Percentiles rank a stretch among this genome's conserved stretches.
These are phyloP conservation scores for Zonitis immaculata DNA, from an alignment of 2,888 invertebrate species.

Conservation along the genomic window DNA sequence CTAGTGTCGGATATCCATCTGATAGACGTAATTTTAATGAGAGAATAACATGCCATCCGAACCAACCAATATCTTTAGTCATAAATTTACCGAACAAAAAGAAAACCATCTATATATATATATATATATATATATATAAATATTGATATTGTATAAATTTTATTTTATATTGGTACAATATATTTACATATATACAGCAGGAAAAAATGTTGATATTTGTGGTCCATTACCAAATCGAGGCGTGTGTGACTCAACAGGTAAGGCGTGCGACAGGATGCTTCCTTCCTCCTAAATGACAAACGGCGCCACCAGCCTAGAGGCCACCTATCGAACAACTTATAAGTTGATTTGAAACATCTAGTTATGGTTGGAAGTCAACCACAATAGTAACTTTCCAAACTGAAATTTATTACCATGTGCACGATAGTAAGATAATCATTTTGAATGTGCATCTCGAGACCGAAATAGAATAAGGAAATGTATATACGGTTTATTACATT, in stretches of 20 bases:
- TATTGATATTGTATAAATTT: no score
- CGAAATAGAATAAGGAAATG: constrained; percentile 7
- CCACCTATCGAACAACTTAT: constrained; percentile 34
- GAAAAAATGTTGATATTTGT: background rate
- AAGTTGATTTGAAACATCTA: constrained; percentile 37
- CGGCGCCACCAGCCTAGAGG: constrained; percentile 25
- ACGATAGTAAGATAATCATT: constrained; percentile 33
- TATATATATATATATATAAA: no score
- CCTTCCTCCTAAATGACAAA: constrained; percentile 31
- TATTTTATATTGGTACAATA: no score
- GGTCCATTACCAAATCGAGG: constrained; percentile 23
- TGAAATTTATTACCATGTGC: constrained; percentile 35
- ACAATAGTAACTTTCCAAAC: constrained; percentile 31
- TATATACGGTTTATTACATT: background rate
- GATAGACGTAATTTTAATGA: constrained; percentile 26
- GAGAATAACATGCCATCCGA: constrained; percentile 16
- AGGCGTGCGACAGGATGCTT: constrained; percentile 29
- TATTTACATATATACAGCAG: no score
- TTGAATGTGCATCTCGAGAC: constrained; percentile 37
- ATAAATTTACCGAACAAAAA: background rate
- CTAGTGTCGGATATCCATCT: constrained; percentile 16
- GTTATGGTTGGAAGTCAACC: constrained; percentile 25
- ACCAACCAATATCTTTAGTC: constrained; percentile 5
- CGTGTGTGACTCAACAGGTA: constrained; percentile 35
- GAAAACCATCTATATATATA: background rate